Evolutionary conservation across 2,888 invertebrate species (phyloP), one percentile per base, ranked within the genome.

Genomic region (Acleris literana): DNA sequence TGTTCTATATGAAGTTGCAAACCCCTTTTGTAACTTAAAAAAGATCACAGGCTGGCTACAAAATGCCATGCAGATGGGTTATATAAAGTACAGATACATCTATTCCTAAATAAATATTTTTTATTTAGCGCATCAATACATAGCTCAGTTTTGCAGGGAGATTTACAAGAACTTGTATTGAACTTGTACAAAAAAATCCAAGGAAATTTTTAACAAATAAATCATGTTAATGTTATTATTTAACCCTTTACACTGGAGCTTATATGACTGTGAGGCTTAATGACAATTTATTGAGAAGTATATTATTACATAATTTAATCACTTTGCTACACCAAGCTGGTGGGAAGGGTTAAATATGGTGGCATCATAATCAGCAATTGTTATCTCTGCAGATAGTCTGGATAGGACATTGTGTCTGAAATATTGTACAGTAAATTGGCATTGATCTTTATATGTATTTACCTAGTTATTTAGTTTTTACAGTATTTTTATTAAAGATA

Each of bases 401-500:
- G 11, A 33, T 9, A 33, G 33, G 11, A 56, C 16, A 29, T 33
- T 18, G 58, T 49, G 58, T 49, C 58, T 51, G 49, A 59, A 49
- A 58, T 46, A 39, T 58, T 59, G 3, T 49, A 52, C 5, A 44
- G 11, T 43, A 17, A 43, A 18, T 17, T 59, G 6, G n/a, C 39
- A 46, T 22, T 22, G 16, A 64, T 17, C 7, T 54, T 25, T 54
- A 18, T 43, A 63, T 57, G 9, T 33, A 44, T 57, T 18, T n/a
- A 33, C 3, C 33, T 33, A 55, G 60, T 55, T 64, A 59, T 64
- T 64, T 54, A 56, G 20, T 51, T 51, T 54, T 49, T 55, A 65
- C 60, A 65, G 64, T 65, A 60, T 65, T 58, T 54, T 39, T 60
- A 53, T 51, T 16, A 48, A 64, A 56, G 5, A 65, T 61, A 61